Conservation (phyloP, 2,113 vertebrate genomes). For the Oxygymnocypris stewartii region DNA sequence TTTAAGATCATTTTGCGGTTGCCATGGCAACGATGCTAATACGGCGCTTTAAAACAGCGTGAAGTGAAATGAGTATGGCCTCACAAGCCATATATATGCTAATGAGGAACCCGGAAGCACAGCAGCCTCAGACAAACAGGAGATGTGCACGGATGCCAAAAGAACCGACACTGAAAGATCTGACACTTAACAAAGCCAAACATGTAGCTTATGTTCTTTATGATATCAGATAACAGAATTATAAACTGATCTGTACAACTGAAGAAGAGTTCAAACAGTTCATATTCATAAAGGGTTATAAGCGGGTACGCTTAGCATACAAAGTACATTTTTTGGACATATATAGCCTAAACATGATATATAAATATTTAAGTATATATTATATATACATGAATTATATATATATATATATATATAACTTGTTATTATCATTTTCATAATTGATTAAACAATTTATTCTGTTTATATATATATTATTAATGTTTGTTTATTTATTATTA, state of each 20-base stretch:
- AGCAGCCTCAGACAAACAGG: constrained; percentile 28
- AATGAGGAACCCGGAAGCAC: constrained; percentile 53
- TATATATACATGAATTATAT: too few species aligned
- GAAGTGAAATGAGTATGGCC: constrained; percentile 53
- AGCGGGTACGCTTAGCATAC: too few species aligned
- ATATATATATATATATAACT: too few species aligned
- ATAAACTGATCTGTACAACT: neutral
- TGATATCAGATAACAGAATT: neutral
- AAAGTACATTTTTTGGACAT: too few species aligned
- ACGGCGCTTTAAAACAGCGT: constrained; percentile 58
- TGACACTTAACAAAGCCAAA: neutral
- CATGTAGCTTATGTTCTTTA: neutral
- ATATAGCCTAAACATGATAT: too few species aligned
- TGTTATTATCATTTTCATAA: too few species aligned
- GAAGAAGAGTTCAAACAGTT: neutral
- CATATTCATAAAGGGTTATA: neutral
- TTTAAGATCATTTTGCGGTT: constrained; percentile 57
- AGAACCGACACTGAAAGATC: neutral
- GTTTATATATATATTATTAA: too few species aligned
- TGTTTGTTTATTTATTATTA: too few species aligned
- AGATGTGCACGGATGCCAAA: constrained; percentile 10
- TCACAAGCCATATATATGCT: constrained; percentile 58
- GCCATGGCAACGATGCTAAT: constrained; percentile 60
- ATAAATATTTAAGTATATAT: too few species aligned
- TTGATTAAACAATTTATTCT: too few species aligned